These are phyloP conservation scores for Mythimna ferrago DNA, from an alignment of 2,888 invertebrate genomes.

Conservation along the genomic window DNA sequence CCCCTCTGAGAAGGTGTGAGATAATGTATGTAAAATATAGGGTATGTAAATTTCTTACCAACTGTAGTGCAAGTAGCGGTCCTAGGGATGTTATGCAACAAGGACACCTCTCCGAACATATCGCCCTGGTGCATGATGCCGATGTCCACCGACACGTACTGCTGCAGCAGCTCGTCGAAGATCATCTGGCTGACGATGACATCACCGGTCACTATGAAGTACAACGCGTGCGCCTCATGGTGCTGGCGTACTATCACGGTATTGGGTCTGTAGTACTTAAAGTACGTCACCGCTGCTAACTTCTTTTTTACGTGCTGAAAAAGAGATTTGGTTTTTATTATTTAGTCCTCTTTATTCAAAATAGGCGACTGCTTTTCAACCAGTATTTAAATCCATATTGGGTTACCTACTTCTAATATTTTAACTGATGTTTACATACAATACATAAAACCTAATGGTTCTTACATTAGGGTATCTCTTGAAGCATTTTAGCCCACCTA, in stretches of 20 bases:
- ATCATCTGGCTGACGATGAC: constrained; percentile 86
- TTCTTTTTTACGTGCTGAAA: constrained; percentile 90
- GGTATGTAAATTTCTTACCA: constrained; percentile 76
- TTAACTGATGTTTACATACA: not conserved
- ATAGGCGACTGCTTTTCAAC: not conserved
- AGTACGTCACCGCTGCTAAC: constrained; percentile 91
- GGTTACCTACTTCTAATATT: not conserved
- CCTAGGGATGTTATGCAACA: constrained; percentile 91
- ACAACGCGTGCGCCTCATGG: constrained; percentile 91
- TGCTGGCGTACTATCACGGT: constrained; percentile 92
- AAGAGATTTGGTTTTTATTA: constrained; percentile 1
- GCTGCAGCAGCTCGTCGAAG: constrained; percentile 87
- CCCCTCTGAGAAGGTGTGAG: no score
- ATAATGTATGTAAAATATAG: no score
- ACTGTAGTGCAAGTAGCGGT: constrained; percentile 91
- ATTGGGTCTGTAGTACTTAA: constrained; percentile 91
- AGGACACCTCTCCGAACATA: constrained; percentile 92
- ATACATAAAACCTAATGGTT: not conserved
- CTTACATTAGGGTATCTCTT: constrained; percentile 91
- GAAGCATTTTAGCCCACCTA: constrained; percentile 92
- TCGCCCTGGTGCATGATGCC: constrained; percentile 90
- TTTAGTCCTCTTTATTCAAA: not conserved
- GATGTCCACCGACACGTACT: constrained; percentile 84
- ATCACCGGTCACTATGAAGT: constrained; percentile 92
- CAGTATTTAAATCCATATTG: not conserved